These are phyloP conservation scores for Caracal caracal DNA, from an alignment of 2,113 vertebrate species.

Conservation along the genomic window DNA sequence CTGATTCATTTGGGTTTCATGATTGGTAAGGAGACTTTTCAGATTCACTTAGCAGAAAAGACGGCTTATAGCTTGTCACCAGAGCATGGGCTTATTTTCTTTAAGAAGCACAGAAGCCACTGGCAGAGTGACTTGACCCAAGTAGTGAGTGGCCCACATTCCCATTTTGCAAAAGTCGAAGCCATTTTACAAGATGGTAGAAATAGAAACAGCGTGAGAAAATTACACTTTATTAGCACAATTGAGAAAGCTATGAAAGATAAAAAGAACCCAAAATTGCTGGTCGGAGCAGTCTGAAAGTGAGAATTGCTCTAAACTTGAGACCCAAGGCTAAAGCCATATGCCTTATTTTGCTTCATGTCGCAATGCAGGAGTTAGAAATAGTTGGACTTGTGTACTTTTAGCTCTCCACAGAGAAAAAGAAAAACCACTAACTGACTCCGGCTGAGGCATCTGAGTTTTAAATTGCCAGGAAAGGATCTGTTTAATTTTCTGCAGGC, in stretches of 20 bases:
- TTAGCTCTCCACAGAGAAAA: slow-evolving; percentile 53
- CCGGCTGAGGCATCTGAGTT: slow-evolving; percentile 28
- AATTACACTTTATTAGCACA: slow-evolving; percentile 39
- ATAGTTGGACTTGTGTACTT: background rate
- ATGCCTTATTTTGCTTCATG: slow-evolving; percentile 22
- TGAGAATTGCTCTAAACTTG: slow-evolving; percentile 9
- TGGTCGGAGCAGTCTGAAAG: slow-evolving; percentile 25
- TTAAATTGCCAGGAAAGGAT: slow-evolving; percentile 63
- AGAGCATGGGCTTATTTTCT: background rate
- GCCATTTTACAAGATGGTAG: slow-evolving; percentile 33
- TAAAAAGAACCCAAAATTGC: slow-evolving; percentile 36
- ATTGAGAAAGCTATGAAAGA: slow-evolving; percentile 27
- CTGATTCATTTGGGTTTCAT: background rate
- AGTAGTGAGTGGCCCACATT: background rate
- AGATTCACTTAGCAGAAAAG: background rate
- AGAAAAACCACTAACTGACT: slow-evolving; percentile 17
- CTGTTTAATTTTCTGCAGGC: slow-evolving; percentile 76
- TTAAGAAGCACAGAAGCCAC: background rate
- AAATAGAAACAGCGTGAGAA: slow-evolving; percentile 38
- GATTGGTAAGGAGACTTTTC: background rate
- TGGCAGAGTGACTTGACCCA: background rate
- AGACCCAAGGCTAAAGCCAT: slow-evolving; percentile 16
- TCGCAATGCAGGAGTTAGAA: background rate
- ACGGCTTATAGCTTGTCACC: background rate
- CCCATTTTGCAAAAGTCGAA: slow-evolving; percentile 18